A percentile compares a stretch with the other conserved stretches of the same genome.
phyloP scores from a whole-genome alignment of 1,140 invertebrate species.

The Paramacrobiotus metropolitanus region DNA sequence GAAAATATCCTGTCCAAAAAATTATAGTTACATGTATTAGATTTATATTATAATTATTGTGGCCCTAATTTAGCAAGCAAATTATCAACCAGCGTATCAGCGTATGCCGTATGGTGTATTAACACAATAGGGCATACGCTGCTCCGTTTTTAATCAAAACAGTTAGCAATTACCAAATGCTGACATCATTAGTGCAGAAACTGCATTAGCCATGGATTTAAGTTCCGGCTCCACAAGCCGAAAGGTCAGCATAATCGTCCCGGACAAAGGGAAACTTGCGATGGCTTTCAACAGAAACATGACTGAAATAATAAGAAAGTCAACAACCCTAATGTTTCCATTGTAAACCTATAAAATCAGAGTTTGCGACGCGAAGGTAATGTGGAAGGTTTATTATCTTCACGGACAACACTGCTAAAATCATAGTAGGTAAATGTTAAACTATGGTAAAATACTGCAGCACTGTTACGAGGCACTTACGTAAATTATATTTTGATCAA shows the following conservation, averaged over 20 bases:
- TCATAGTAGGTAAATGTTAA: background rate
- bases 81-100: too few relatives aligned
- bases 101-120: too few relatives aligned
- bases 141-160: too few relatives aligned
- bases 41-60: too few relatives aligned
- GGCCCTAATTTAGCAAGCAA: too few relatives aligned
- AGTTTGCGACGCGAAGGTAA: too few relatives aligned
- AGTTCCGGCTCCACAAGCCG: background rate
- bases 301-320: background rate
- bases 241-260: constrained; percentile 2
- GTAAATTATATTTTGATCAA: too few relatives aligned
- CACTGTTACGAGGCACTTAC: too few relatives aligned
- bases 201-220: constrained; percentile 2
- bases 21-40: too few relatives aligned
- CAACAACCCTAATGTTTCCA: background rate
- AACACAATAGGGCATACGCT: too few relatives aligned
- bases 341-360: background rate
- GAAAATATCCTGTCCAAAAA: background rate
- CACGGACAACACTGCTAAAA: too few relatives aligned
- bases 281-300: background rate
- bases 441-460: background rate
- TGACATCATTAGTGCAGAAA: background rate
- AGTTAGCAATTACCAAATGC: constrained; percentile 1
- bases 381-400: too few relatives aligned
- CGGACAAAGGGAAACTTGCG: background rate